Conservation (phyloP, 2,888 invertebrate species). For the Leptinotarsa juncta region DNA sequence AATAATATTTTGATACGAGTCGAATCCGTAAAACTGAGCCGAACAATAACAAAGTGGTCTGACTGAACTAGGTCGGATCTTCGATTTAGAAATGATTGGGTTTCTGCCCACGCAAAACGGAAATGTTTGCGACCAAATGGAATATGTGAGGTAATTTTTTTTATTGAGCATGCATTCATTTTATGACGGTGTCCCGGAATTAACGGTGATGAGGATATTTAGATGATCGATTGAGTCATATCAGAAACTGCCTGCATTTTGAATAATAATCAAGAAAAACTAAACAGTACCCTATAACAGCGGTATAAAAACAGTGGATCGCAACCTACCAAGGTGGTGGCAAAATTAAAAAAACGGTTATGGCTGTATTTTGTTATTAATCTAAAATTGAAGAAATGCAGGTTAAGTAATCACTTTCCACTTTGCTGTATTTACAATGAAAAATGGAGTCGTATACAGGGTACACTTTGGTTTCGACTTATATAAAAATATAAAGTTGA, state of each 20-base stretch:
- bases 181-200: neutral
- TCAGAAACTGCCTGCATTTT: neutral
- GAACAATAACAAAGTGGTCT: constrained; percentile 11
- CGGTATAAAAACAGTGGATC: no score
- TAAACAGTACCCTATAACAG: no score
- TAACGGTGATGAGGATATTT: neutral
- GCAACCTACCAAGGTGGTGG: no score
- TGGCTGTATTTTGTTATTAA: no score
- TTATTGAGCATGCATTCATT: neutral
- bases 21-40: neutral
- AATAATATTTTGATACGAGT: constrained; percentile 12
- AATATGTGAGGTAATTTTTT: constrained; percentile 1
- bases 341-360: no score
- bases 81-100: constrained; percentile 8
- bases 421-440: no score
- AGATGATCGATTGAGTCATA: neutral
- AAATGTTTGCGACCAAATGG: constrained; percentile 16
- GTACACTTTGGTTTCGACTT: no score
- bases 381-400: no score
- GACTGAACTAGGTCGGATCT: constrained; percentile 6
- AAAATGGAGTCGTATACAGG: no score
- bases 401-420: no score
- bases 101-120: neutral
- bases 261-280: neutral
- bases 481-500: no score